Base-by-base conservation (phyloP, 2,888 invertebrate species). In the Anthophora plumipes region DNA sequence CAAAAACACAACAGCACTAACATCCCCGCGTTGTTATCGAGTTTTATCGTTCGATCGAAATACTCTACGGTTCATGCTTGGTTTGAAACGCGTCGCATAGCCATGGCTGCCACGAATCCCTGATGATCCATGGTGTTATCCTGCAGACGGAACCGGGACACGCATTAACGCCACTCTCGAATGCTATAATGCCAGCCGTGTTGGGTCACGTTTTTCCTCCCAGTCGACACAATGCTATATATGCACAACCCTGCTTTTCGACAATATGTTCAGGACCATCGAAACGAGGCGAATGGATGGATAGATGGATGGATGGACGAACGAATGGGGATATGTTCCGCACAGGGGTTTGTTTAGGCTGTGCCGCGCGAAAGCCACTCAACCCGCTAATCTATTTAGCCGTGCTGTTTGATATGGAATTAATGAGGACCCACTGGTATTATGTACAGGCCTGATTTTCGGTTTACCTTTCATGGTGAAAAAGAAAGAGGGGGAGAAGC, bases 381-480 rank as follows among this genome's bases (percentile, higher is more conserved):
- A 91, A 91, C 90, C 90, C 90, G 91, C 91, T 93, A 93, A 93
- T 93, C 93, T 92, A 92, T 93, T 93, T 93, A 93, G 91, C 91
- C 90, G 89, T 90, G 90, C 89, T 92, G 92, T 92, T 93, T 93
- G 93, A 93, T 93, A 92, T 92, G 91, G 93, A 93, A 93, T 93
- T 93, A 93, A 93, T 93, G 92, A 93, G 92, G 83, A 80, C 82
- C 80, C 84, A 73, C 70, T 69, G 82, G 86, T 79, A 88, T 90
- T 90, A 89, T 86, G 84, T 81, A 39, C 66, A 69, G 68, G 57
- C 81, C 77, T 72, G 75, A 85, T 83, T 88, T 85, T 88, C 84
- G 87, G 84, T 88, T 89, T 83, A 82, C 87, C 85, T 80, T 80
- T 46, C 52, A 0, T 12, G 60, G 54, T 59, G 71, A 55, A 54